phyloP scores from a whole-genome alignment of 2,797 vertebrate species.

The Coregonus ussuriensis region DNA sequence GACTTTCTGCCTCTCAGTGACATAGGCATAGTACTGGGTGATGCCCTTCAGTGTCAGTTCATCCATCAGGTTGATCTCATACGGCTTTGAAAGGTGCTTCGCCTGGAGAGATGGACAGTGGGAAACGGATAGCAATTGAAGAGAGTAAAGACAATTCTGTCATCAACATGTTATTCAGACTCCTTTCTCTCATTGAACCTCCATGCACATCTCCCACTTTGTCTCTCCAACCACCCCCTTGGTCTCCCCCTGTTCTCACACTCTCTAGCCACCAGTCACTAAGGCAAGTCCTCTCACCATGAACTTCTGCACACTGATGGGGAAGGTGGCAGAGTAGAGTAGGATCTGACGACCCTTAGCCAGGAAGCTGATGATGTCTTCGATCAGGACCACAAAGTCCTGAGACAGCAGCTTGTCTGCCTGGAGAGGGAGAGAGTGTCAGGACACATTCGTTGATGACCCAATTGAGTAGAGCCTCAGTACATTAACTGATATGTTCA shows the following conservation, averaged over 20 bases:
- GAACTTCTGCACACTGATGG: slow-evolving; percentile 84
- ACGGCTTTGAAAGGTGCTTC: slow-evolving; percentile 82
- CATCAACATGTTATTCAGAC: not conserved
- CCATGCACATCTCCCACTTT: not conserved
- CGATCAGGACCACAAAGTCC: slow-evolving; percentile 83
- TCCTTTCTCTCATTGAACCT: not conserved
- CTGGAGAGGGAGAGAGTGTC: slow-evolving; percentile 50
- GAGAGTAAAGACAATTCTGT: not conserved
- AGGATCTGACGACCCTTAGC: slow-evolving; percentile 82
- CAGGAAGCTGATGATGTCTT: slow-evolving; percentile 84
- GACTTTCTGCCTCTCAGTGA: slow-evolving; percentile 83
- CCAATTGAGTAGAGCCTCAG: not conserved
- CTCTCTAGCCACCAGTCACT: not conserved
- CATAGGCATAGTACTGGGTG: slow-evolving; percentile 84
- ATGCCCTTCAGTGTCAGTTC: slow-evolving; percentile 86
- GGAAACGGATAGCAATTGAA: not conserved
- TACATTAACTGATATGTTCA: not conserved
- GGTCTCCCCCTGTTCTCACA: not conserved
- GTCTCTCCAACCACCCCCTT: not conserved
- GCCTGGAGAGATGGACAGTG: slow-evolving; percentile 48
- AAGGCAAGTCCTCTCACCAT: slow-evolving; percentile 72
- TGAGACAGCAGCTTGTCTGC: slow-evolving; percentile 85
- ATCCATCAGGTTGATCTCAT: slow-evolving; percentile 87
- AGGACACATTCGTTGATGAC: not conserved
- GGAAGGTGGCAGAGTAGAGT: slow-evolving; percentile 85